A percentile compares a stretch with the other conserved stretches of the same genome.
These are phyloP conservation scores for Melanostoma scalare DNA, from an alignment of 2,888 invertebrate species.

Conservation along the genomic window DNA sequence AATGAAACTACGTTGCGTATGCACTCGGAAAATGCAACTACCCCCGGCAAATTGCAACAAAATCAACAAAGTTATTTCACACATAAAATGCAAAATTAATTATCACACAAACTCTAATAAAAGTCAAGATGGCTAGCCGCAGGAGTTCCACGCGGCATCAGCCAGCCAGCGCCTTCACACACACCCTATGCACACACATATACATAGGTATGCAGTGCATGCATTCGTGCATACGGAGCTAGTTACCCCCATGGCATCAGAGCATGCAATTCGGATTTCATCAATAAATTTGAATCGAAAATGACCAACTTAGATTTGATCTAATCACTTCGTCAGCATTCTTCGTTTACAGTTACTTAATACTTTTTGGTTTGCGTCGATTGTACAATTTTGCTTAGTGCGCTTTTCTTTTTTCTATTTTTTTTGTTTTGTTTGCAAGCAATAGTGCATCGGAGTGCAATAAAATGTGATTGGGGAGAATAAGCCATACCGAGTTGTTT, in stretches of 20 bases:
- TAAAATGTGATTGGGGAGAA: not conserved
- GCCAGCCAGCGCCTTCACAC: conserved; percentile 2
- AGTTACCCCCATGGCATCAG: conserved; percentile 1
- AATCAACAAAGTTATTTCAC: conserved; percentile 70
- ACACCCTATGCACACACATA: too few relatives aligned
- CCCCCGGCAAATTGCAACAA: conserved; percentile 65
- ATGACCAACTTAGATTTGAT: conserved; percentile 70
- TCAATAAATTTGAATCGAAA: conserved; percentile 69
- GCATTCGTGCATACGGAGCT: too few relatives aligned
- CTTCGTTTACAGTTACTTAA: conserved; percentile 59
- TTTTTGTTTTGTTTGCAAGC: not conserved
- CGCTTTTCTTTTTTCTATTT: too few relatives aligned
- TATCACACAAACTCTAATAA: conserved; percentile 70
- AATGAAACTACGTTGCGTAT: conserved; percentile 4
- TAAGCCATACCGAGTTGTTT: conserved; percentile 33
- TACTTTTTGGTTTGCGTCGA: conserved; percentile 44
- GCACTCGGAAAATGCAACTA: conserved; percentile 32
- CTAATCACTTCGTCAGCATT: conserved; percentile 69
- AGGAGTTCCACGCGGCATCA: conserved; percentile 43
- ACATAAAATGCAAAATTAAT: conserved; percentile 73
- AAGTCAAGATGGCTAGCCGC: conserved; percentile 68
- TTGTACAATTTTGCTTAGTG: conserved; percentile 58
- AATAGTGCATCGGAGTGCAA: not conserved
- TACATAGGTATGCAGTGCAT: too few relatives aligned
- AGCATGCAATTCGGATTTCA: conserved; percentile 61